Evolutionary conservation across 2,113 vertebrate species (phyloP), one percentile per base, ranked within the genome.

Genomic region (Dunckerocampus dactyliophorus): DNA sequence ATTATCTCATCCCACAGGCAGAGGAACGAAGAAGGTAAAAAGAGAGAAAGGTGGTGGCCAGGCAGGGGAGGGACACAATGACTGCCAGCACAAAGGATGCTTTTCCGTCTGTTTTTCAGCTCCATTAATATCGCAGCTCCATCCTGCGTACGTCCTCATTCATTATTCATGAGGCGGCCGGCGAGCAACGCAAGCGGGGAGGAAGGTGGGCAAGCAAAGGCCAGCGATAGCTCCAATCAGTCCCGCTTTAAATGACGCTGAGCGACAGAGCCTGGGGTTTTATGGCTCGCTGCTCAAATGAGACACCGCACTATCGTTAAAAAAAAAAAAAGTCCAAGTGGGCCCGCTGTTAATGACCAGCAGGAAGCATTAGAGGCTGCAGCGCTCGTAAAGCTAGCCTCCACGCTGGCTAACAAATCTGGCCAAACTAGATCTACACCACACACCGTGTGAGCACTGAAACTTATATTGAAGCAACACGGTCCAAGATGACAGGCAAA

Each of bases 141-240:
- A 87, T 79, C 83, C 84, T 90, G 92, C 90, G 91, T 91, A 90
- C 90, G 92, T 91, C 89, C 90, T 94, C 94, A 97, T 97, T 94
- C 93, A 97, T 97, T 95, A 98, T 98, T 97, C 95, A 98, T 96
- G 90, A 90, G 87, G 76, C 89, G 86, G 84, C 92, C 93, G 91
- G 92, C 89, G 91, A 92, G 55, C 70, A 74, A 68, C 53, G 64
- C 70, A 55, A 81, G 82, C 68, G 19, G 74, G 70, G 79, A 83
- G 72, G 80, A 81, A 81, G 84, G 80, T 74, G 67, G 71, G 87
- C 90, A 94, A 92, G 93, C 92, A 92, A 93, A 95, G 94, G 93
- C 93, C 94, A 95, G 89, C 85, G 74, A 71, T 86, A 90, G 89
- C 88, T 92, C 93, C 93, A 95, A 96, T 96, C 95, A 95, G 95